Evolutionary conservation across 2,113 vertebrate species (phyloP), one percentile per base, ranked within the genome.

Genomic region (Taxidea taxus): DNA sequence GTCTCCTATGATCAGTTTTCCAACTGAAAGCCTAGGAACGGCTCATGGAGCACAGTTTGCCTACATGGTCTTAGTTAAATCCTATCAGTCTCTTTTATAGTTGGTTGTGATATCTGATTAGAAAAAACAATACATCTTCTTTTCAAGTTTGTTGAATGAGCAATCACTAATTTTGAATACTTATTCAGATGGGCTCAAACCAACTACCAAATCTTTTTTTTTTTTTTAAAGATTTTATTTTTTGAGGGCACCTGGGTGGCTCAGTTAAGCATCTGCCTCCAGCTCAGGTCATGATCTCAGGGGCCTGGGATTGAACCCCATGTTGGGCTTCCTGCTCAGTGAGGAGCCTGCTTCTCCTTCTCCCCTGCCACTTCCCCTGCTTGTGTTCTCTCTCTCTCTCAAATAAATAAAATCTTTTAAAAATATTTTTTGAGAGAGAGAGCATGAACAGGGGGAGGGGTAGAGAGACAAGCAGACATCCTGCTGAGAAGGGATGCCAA

Each of bases 1-100:
- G 47, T 91, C 64, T 93, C 23, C 42, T 87, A 49, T 77, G 49
- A n/a, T 83, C 11, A 31, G 58, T 94, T 98, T 95, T 89, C 10
- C 56, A 93, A 13, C 31, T 31, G 49, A 92, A 90, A 87, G 13
- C 23, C 9, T 88, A 90, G 74, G 83, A 89, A 54, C 89, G 68
- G 39, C 27, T 93, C 12, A 44, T 68, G 7, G 58, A 14, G 68
- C n/a, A 56, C 51, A 64, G 56, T 91, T 93, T 91, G 54, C 49
- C 94, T 84, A 87, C 31, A 42, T 91, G 31, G 23, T 74, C 37
- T 97, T 75, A 78, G 4, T 83, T 44, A 93, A 92, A 92, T 72
- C 42, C 14, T 91, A 7, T 81, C 34, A 42, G n/a, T 62, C 56
- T 93, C 86, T 93, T 88, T 85, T 77, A 72, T n/a, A 85, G 18